phyloP scores from a whole-genome alignment of 2,888 invertebrate species.

The Andrena hattorfiana region DNA sequence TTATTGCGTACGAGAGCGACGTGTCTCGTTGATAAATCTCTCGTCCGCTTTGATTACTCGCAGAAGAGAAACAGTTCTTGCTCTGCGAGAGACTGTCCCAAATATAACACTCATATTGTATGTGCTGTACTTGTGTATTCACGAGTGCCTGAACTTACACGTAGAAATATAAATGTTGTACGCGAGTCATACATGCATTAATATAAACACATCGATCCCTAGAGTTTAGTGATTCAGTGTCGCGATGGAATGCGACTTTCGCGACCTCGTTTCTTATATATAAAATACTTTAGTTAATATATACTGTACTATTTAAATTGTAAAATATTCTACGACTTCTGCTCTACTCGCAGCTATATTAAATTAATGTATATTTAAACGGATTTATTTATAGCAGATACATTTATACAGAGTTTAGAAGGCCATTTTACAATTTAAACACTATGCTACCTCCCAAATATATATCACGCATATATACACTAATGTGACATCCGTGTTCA shows the following conservation, averaged over 20 bases:
- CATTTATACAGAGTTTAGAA: slow-evolving; percentile 71
- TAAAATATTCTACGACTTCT: slow-evolving; percentile 19
- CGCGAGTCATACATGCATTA: neutral
- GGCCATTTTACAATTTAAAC: slow-evolving; percentile 57
- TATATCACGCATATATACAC: slow-evolving; percentile 66
- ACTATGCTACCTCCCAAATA: slow-evolving; percentile 50
- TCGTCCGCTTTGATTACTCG: neutral
- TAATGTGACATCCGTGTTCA: slow-evolving; percentile 65
- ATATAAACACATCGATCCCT: neutral
- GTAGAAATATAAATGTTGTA: slow-evolving; percentile 8
- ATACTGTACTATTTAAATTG: neutral
- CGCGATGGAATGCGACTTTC: neutral
- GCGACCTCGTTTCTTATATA: neutral
- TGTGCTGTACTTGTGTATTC: neutral
- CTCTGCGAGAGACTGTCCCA: neutral
- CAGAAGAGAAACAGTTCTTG: neutral
- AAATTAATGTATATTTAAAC: slow-evolving; percentile 40
- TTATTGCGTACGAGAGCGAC: slow-evolving; percentile 83
- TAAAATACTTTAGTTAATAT: slow-evolving; percentile 2
- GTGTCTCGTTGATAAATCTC: slow-evolving; percentile 71
- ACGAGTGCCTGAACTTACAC: neutral
- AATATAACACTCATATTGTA: neutral
- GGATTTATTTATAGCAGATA: slow-evolving; percentile 70
- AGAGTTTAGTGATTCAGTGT: neutral
- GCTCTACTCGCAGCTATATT: slow-evolving; percentile 29